phyloP scores from a whole-genome alignment of 2,888 invertebrate genomes.

The Hydrotaea cyrtoneurina region DNA sequence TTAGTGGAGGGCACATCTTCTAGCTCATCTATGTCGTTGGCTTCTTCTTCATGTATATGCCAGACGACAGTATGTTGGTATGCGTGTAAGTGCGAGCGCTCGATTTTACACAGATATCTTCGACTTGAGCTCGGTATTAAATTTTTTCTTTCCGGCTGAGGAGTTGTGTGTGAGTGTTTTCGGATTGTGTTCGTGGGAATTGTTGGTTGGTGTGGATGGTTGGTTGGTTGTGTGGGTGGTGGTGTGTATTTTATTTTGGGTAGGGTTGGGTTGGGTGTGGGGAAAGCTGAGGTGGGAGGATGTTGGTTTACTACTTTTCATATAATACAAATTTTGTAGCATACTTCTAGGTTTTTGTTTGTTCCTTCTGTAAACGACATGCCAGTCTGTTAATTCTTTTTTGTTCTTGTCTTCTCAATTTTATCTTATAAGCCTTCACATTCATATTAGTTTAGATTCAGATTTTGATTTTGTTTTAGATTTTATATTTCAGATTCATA shows the following conservation, averaged over 20 bases:
- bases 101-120: background rate
- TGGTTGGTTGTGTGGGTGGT: constrained; percentile 44
- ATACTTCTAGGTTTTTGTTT: constrained; percentile 56
- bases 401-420: constrained; percentile 14
- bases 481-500: constrained; percentile 56
- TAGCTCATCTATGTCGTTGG: constrained; percentile 43
- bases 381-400: constrained; percentile 41
- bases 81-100: background rate
- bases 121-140: background rate
- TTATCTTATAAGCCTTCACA: background rate
- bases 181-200: constrained; percentile 3
- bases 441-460: constrained; percentile 41
- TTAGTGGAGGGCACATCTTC: constrained; percentile 39
- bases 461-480: constrained; percentile 46
- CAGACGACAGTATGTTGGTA: background rate
- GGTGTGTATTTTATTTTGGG: constrained; percentile 1
- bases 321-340: constrained; percentile 64
- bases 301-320: constrained; percentile 53
- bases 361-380: constrained; percentile 53
- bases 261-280: constrained; percentile 1
- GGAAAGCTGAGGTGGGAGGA: constrained; percentile 35
- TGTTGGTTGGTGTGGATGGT: background rate
- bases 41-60: constrained; percentile 16
- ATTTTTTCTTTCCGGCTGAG: background rate
- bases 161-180: constrained; percentile 6